Evolutionary conservation across 1,140 invertebrate species (phyloP).

Genomic region (Drosophila ercepeae): DNA sequence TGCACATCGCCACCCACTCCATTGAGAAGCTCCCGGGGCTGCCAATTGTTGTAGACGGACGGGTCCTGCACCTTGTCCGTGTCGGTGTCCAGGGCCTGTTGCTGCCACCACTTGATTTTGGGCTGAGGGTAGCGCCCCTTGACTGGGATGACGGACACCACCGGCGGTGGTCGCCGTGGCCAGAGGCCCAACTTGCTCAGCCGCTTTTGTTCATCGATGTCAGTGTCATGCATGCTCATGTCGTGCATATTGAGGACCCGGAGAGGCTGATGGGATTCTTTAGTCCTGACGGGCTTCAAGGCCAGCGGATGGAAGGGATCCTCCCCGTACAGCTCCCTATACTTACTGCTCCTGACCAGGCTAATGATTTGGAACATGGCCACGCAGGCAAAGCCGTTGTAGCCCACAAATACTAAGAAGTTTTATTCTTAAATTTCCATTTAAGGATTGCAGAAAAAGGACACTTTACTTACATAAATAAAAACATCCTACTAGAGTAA

Average conservation of each 20-base stretch:
- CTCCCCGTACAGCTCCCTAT: conserved; percentile 75
- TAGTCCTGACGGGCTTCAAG: neutral
- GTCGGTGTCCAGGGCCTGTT: conserved; percentile 47
- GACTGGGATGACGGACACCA: conserved; percentile 62
- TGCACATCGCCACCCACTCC: conserved; percentile 58
- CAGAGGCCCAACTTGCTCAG: conserved; percentile 60
- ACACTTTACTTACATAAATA: conserved; percentile 55
- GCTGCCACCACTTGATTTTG: conserved; percentile 69
- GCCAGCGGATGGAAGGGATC: conserved; percentile 69
- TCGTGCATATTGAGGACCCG: conserved; percentile 43
- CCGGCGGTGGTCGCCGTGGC: conserved; percentile 51
- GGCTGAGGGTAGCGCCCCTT: conserved; percentile 35
- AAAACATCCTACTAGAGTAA: conserved; percentile 67
- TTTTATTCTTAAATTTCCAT: neutral
- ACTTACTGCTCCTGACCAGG: conserved; percentile 57
- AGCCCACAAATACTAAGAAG: conserved; percentile 63
- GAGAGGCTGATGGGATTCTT: conserved; percentile 26
- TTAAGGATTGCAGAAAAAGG: neutral
- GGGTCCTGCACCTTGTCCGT: conserved; percentile 47
- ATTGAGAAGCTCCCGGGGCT: conserved; percentile 40
- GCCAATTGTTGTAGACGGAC: conserved; percentile 60
- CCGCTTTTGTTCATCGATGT: conserved; percentile 68
- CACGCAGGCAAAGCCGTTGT: conserved; percentile 67
- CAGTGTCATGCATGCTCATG: conserved; percentile 47
- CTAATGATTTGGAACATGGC: conserved; percentile 73